Conservation (phyloP, 2,113 vertebrate species). For the Tenrec ecaudatus region DNA sequence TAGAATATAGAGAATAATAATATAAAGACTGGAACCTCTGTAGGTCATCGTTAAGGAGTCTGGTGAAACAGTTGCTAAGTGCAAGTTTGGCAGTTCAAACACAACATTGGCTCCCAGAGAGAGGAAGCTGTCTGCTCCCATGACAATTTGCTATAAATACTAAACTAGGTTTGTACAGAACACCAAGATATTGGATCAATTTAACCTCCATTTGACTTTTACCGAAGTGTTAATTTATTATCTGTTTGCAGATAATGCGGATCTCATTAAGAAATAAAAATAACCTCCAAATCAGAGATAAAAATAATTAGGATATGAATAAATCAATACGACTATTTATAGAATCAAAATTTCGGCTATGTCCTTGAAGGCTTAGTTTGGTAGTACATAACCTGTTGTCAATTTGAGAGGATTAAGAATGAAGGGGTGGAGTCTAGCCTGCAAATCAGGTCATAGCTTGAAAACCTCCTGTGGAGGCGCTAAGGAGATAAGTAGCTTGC, state of each 20-base stretch:
- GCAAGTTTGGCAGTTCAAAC: too few relatives aligned
- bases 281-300: not conserved
- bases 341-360: not conserved
- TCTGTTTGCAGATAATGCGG: not conserved
- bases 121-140: too few relatives aligned
- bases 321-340: not conserved
- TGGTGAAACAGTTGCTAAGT: too few relatives aligned
- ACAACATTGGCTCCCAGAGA: too few relatives aligned
- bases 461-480: too few relatives aligned
- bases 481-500: too few relatives aligned
- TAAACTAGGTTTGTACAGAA: not conserved
- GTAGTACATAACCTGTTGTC: too few relatives aligned
- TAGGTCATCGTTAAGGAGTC: too few relatives aligned
- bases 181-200: not conserved
- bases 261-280: not conserved
- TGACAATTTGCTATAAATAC: too few relatives aligned
- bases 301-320: not conserved
- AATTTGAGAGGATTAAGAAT: too few relatives aligned
- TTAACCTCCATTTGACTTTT: not conserved
- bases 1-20: accelerated
- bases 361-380: not conserved
- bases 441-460: too few relatives aligned
- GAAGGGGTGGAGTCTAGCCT: too few relatives aligned
- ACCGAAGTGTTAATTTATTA: not conserved
- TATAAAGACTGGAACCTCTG: not conserved